Evolutionary conservation across 2,797 vertebrate genomes (phyloP).

Genomic region (Geotrypetes seraphini): DNA sequence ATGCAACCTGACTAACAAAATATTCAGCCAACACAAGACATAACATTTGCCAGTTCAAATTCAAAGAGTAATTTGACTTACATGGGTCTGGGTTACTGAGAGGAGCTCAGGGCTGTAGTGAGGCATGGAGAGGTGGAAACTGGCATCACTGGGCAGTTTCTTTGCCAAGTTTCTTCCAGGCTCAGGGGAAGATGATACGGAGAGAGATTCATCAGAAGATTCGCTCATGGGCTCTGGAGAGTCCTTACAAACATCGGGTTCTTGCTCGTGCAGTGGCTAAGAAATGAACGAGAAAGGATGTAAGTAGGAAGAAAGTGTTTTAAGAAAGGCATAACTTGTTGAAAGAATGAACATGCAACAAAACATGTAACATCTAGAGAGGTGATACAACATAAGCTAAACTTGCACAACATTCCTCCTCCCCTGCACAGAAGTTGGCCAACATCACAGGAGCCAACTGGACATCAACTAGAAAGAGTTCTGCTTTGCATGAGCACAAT

Average conservation of each 20-base stretch:
- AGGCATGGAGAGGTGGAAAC: conserved; percentile 1
- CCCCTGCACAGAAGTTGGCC: too few relatives aligned
- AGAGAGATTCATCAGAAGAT: neutral
- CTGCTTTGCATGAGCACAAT: too few relatives aligned
- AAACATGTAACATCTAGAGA: too few relatives aligned
- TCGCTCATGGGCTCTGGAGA: neutral
- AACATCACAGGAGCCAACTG: too few relatives aligned
- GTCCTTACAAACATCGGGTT: neutral
- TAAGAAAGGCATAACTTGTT: too few relatives aligned
- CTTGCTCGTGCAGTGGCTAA: neutral
- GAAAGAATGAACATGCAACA: too few relatives aligned
- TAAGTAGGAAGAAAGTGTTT: neutral
- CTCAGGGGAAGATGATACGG: neutral
- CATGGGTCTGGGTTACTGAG: neutral
- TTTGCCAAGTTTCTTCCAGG: neutral
- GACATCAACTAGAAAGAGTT: too few relatives aligned
- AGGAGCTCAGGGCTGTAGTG: neutral
- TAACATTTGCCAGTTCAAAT: neutral
- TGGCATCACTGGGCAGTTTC: neutral
- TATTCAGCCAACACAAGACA: accelerated
- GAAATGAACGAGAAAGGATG: neutral
- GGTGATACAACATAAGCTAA: neutral
- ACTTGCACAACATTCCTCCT: too few relatives aligned
- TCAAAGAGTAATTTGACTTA: neutral
- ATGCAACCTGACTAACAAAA: neutral